Evolutionary conservation across 2,113 vertebrate species (phyloP), one percentile per base, ranked within the genome.

Genomic region (Zosterops lateralis): DNA sequence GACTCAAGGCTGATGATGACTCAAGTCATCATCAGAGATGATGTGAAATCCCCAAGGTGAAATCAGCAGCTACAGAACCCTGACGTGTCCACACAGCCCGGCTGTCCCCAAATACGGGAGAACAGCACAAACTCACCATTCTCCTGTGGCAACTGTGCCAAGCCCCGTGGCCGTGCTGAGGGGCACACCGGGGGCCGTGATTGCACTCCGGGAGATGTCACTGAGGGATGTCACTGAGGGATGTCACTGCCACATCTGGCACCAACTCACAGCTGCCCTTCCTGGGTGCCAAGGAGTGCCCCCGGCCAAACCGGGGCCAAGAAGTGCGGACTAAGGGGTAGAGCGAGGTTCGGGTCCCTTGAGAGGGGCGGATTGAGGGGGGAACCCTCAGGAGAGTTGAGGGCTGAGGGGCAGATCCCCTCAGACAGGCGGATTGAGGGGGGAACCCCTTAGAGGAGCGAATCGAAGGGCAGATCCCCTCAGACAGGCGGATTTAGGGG

Each of bases 21-120:
- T 38, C 38, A 38, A 38, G 38, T 38, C 38, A 38, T 38, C 38
- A 38, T 38, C 38, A 38, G 38, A 38, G 38, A 38, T 38, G 38
- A 38, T 38, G 32, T 36, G 53, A 76, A 60, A 53, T 21, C 32
- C 9, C n/a, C 21, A 20, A 5, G 9, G 47, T 13, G 62, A 31
- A 26, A 40, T 21, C 47, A 12, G n/a, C 56, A 44, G 29, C 29
- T 38, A 6, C 44, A 2, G 3, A 34, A 17, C 6, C 2, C 5
- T 51, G 62, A 29, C 4, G 6, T 11, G n/a, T 1, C 28, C 7
- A 2, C n/a, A 2, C 0, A 14, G n/a, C 12, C 2, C 0, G 4
- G 5, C 4, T 16, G 21, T 17, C 34, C 38, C 44, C 57, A 19
- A 5, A 54, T 0, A 26, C 1, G 50, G 21, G 31, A 21, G 24